Percentiles rank a stretch among this genome's conserved stretches.
These are phyloP conservation scores for Volucella bombylans DNA, from an alignment of 2,888 invertebrate species.

Conservation along the genomic window DNA sequence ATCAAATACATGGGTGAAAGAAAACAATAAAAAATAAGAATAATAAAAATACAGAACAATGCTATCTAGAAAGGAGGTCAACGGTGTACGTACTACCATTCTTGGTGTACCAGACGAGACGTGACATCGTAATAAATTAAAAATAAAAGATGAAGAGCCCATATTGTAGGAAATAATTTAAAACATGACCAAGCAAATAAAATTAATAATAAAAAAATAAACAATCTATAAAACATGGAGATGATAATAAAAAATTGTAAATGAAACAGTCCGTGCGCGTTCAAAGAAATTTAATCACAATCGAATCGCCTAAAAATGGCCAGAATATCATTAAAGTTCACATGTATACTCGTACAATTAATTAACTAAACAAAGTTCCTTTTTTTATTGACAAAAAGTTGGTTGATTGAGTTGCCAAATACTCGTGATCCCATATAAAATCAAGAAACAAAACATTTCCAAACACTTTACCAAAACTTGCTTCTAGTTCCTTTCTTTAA, in stretches of 20 bases:
- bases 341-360: too few relatives aligned
- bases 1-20: too few relatives aligned
- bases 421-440: too few relatives aligned
- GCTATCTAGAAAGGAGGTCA: constrained; percentile 64
- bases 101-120: constrained; percentile 43
- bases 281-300: too few relatives aligned
- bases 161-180: constrained; percentile 33
- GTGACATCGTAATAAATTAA: constrained; percentile 41
- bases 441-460: too few relatives aligned
- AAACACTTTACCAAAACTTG: too few relatives aligned
- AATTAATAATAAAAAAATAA: constrained; percentile 48
- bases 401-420: too few relatives aligned
- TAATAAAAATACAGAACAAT: constrained; percentile 38
- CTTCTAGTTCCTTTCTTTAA: too few relatives aligned
- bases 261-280: constrained; percentile 6
- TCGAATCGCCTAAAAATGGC: too few relatives aligned
- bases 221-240: constrained; percentile 39
- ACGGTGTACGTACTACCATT: constrained; percentile 46
- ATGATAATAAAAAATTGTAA: constrained; percentile 43
- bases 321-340: too few relatives aligned
- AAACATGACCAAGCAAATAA: background rate
- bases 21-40: constrained; percentile 1
- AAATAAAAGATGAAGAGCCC: constrained; percentile 14
- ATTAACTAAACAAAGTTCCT: too few relatives aligned
- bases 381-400: too few relatives aligned